A percentile compares a stretch with the other conserved stretches of the same genome.
Conservation (phyloP, 2,797 vertebrate genomes). For the Novumbra hubbsi region DNA sequence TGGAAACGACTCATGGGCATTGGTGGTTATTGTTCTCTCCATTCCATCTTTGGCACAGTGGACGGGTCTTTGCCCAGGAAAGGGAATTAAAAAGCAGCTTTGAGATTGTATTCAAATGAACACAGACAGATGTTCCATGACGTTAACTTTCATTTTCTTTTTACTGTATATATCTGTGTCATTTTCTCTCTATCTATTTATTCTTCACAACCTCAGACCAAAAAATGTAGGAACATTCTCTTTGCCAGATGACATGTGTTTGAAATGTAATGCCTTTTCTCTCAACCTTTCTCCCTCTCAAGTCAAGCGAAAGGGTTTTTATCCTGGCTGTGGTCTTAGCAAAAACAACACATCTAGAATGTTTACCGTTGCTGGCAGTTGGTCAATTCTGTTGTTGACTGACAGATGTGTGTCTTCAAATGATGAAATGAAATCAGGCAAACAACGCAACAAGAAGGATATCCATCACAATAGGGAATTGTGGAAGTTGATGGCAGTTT, state of each 20-base stretch:
- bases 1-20: constrained; percentile 48
- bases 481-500: constrained; percentile 7
- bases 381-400: constrained; percentile 16
- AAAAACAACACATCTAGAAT: not conserved
- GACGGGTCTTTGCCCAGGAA: not conserved
- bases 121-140: not conserved
- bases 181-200: not conserved
- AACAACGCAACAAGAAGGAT: constrained; percentile 12
- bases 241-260: too few species aligned
- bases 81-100: not conserved
- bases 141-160: too few species aligned
- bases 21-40: constrained; percentile 33
- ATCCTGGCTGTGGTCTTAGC: not conserved
- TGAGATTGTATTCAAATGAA: not conserved
- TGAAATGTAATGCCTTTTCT: too few species aligned
- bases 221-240: too few species aligned
- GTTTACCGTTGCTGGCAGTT: not conserved
- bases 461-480: constrained; percentile 28
- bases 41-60: constrained; percentile 17
- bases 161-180: too few species aligned
- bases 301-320: not conserved
- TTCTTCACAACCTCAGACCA: too few species aligned
- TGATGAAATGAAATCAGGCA: too few species aligned
- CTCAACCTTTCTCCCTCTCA: not conserved
- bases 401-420: constrained; percentile 17